These are phyloP conservation scores for Drosophila tristis DNA, from an alignment of 1,140 invertebrate species.

Conservation along the genomic window DNA sequence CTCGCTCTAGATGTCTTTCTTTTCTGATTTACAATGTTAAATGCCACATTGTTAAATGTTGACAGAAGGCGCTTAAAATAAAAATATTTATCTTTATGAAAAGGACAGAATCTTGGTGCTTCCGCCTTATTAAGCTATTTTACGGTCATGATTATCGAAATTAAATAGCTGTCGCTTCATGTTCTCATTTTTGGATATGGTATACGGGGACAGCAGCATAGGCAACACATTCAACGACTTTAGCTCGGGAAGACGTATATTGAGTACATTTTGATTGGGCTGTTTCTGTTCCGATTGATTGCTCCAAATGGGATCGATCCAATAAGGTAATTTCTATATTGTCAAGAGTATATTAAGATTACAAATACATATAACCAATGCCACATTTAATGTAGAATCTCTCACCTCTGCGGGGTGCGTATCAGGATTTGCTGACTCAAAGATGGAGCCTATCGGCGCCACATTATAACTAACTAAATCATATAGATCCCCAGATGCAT, in stretches of 20 bases:
- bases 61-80: too few relatives aligned
- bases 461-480: constrained; percentile 53
- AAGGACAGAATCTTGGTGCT: too few relatives aligned
- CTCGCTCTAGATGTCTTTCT: too few relatives aligned
- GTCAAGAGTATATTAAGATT: too few relatives aligned
- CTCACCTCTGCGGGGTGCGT: constrained; percentile 81
- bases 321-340: constrained; percentile 71
- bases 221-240: constrained; percentile 65
- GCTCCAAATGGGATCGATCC: constrained; percentile 82
- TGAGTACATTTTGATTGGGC: constrained; percentile 43
- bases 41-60: too few relatives aligned
- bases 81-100: too few relatives aligned
- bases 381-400: constrained; percentile 32
- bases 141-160: constrained; percentile 77
- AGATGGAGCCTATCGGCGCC: constrained; percentile 48
- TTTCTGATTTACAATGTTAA: too few relatives aligned
- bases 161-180: constrained; percentile 76
- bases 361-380: not conserved
- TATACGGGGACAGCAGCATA: constrained; percentile 75
- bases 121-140: constrained; percentile 62
- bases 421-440: constrained; percentile 84
- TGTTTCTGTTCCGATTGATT: constrained; percentile 48
- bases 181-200: constrained; percentile 77
- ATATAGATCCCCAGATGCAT: constrained; percentile 27
- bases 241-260: constrained; percentile 68